phyloP scores from a whole-genome alignment of 2,113 vertebrate genomes.

The Neotragus moschatus region DNA sequence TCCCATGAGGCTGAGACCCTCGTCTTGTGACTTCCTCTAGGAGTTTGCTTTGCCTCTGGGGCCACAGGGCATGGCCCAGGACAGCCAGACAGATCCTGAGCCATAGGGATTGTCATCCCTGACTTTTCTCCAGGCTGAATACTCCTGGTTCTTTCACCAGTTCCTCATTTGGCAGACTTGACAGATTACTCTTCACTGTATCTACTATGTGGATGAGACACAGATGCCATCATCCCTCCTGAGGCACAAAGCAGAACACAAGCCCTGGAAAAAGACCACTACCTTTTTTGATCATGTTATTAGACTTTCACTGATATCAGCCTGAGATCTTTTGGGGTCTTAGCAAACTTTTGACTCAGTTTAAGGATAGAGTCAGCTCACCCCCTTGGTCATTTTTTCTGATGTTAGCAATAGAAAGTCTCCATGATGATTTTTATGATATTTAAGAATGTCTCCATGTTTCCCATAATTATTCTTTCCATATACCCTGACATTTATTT shows the following conservation, averaged over 20 bases:
- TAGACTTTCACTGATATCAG: not conserved
- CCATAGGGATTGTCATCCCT: not conserved
- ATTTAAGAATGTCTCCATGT: not conserved
- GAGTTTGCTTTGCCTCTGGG: not conserved
- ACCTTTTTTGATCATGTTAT: not conserved
- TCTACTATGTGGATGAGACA: not conserved
- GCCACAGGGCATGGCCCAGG: not conserved
- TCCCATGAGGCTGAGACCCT: not conserved
- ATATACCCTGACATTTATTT: not conserved
- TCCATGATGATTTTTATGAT: not conserved
- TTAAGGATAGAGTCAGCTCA: not conserved
- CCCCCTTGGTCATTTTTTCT: not conserved
- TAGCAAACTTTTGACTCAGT: not conserved
- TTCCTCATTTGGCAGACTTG: not conserved
- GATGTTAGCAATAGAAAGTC: conserved; percentile 1
- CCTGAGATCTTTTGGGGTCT: not conserved
- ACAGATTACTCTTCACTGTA: not conserved
- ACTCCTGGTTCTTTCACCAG: not conserved
- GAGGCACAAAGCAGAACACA: not conserved
- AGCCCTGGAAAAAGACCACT: not conserved
- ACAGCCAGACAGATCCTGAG: not conserved
- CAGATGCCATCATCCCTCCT: not conserved
- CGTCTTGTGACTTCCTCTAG: not conserved
- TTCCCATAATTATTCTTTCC: not conserved
- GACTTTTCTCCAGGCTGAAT: not conserved